Percentiles rank a stretch among this genome's conserved stretches.
Evolutionary conservation across 2,888 invertebrate species (phyloP).

Genomic region (Catonia carolina): DNA sequence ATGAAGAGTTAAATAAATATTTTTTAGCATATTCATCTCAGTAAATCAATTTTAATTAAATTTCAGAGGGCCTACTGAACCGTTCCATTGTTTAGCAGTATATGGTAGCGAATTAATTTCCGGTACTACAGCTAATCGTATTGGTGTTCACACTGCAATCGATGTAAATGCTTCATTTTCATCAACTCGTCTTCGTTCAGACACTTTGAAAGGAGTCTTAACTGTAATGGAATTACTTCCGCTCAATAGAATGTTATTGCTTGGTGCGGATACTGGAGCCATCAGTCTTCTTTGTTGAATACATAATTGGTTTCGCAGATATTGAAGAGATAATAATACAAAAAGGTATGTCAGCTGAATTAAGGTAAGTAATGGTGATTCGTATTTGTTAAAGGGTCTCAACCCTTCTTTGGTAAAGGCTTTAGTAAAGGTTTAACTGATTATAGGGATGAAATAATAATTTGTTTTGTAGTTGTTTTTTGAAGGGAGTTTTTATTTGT

Average conservation of each 20-base stretch:
- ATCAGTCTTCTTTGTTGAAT: conserved; percentile 69
- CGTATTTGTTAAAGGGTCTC: too few species aligned
- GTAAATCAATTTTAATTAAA: background rate
- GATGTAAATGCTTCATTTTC: conserved; percentile 69
- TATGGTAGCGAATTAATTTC: conserved; percentile 78
- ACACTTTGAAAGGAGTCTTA: conserved; percentile 84
- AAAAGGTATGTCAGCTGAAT: too few species aligned
- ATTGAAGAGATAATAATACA: too few species aligned
- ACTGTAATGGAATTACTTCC: conserved; percentile 87
- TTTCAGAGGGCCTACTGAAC: conserved; percentile 79
- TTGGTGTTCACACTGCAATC: conserved; percentile 73
- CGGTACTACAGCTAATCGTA: conserved; percentile 87
- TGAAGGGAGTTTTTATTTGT: too few species aligned
- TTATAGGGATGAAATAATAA: too few species aligned
- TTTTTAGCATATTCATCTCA: too few species aligned
- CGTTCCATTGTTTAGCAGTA: conserved; percentile 79
- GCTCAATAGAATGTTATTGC: conserved; percentile 76
- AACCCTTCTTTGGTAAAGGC: too few species aligned
- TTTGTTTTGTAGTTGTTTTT: too few species aligned
- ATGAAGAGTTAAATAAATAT: too few species aligned
- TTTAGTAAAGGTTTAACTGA: too few species aligned
- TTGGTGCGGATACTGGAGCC: conserved; percentile 89
- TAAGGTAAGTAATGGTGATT: too few species aligned
- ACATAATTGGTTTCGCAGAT: too few species aligned
- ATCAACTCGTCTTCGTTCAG: conserved; percentile 77